Conservation (phyloP, 1,140 invertebrate species). For the Drosophila yakuba region DNA sequence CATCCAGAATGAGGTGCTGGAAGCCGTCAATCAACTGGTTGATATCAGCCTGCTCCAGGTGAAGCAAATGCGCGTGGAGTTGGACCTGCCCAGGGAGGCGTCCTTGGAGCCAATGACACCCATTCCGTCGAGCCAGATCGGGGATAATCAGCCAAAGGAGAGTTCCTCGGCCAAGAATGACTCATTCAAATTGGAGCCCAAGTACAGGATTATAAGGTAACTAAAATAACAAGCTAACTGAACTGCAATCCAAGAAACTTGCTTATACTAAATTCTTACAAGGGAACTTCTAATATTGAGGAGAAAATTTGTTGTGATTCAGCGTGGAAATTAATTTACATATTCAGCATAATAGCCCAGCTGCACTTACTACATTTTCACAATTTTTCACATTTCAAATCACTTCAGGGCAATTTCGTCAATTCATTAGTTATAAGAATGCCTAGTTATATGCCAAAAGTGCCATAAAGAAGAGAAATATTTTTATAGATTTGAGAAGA, state of each 20-base stretch:
- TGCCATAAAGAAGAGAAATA: not conserved
- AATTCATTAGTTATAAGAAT: not conserved
- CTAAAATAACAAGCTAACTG: too few relatives aligned
- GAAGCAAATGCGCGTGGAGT: not conserved
- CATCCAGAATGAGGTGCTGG: slow-evolving; percentile 16
- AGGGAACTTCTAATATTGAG: too few relatives aligned
- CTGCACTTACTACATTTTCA: too few relatives aligned
- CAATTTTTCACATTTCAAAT: too few relatives aligned
- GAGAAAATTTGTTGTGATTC: too few relatives aligned
- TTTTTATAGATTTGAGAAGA: not conserved
- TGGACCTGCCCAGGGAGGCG: slow-evolving; percentile 19
- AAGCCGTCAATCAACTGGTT: slow-evolving; percentile 22
- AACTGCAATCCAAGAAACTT: too few relatives aligned
- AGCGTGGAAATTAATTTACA: too few relatives aligned
- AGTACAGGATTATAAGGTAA: not conserved
- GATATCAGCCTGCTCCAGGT: slow-evolving; percentile 1
- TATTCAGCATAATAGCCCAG: too few relatives aligned
- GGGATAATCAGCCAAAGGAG: not conserved
- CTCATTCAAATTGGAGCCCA: not conserved
- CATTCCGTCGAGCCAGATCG: not conserved
- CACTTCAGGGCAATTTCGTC: too few relatives aligned
- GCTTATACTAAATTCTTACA: too few relatives aligned
- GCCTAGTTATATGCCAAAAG: not conserved
- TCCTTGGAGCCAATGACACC: not conserved
- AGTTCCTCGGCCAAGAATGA: not conserved